phyloP scores from a whole-genome alignment of 2,113 vertebrate species.

The mouse (Mus musculus) region GRCm39 chr16:66543001-66543500 shows the following conservation, averaged over 20 bases:
- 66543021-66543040: background rate
- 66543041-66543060: background rate
- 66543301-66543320: background rate
- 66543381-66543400: background rate
- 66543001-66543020: background rate
- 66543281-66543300: background rate
- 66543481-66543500: slow-evolving; percentile 17
- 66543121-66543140: background rate
- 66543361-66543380: background rate
- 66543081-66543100: background rate
- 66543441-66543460: background rate
- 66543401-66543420: background rate
- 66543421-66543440: background rate
- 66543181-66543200: background rate
- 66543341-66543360: background rate
- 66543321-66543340: background rate
- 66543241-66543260: background rate
- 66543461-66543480: background rate
- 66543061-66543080: background rate
- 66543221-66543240: background rate
- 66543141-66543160: background rate
- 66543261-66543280: background rate
- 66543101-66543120: background rate
- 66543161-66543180: background rate
- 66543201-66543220: background rate